phyloP scores from a whole-genome alignment of 2,113 vertebrate genomes.

The Axis porcinus region DNA sequence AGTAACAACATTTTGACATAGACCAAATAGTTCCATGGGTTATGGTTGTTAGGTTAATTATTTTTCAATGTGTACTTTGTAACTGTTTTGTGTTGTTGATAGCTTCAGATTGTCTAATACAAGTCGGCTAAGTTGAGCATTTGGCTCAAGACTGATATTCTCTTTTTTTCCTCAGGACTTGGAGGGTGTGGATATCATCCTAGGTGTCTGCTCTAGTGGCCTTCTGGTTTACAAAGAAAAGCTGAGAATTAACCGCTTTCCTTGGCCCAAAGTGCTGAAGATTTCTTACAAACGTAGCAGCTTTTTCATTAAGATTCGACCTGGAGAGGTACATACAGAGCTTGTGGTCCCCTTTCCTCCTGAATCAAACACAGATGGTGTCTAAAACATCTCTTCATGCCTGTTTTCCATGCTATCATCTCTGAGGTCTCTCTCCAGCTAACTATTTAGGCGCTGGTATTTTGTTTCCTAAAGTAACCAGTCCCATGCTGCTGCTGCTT shows the following conservation, averaged over 20 bases:
- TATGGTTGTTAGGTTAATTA: not conserved
- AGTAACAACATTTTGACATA: not conserved
- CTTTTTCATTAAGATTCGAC: conserved; percentile 98
- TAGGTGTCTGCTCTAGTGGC: conserved; percentile 96
- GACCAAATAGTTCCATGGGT: not conserved
- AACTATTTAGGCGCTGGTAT: not conserved
- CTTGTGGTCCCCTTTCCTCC: not conserved
- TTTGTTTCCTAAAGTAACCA: conserved; percentile 9
- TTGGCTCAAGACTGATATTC: conserved; percentile 16
- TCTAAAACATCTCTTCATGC: not conserved
- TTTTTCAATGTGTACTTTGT: not conserved
- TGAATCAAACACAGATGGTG: not conserved
- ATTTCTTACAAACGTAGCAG: conserved; percentile 98
- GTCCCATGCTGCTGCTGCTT: not conserved
- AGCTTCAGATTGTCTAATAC: not conserved
- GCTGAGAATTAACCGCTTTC: conserved; percentile 97
- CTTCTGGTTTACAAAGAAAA: conserved; percentile 99
- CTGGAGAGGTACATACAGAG: conserved; percentile 89
- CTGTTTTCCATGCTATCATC: not conserved
- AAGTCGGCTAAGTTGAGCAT: not conserved
- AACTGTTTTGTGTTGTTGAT: not conserved
- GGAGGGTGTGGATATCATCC: conserved; percentile 95
- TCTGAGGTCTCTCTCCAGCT: not conserved
- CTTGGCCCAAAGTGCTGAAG: conserved; percentile 99
- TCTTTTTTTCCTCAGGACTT: conserved; percentile 86